phyloP scores from a whole-genome alignment of 2,797 vertebrate genomes.

The Microhierax caerulescens region DNA sequence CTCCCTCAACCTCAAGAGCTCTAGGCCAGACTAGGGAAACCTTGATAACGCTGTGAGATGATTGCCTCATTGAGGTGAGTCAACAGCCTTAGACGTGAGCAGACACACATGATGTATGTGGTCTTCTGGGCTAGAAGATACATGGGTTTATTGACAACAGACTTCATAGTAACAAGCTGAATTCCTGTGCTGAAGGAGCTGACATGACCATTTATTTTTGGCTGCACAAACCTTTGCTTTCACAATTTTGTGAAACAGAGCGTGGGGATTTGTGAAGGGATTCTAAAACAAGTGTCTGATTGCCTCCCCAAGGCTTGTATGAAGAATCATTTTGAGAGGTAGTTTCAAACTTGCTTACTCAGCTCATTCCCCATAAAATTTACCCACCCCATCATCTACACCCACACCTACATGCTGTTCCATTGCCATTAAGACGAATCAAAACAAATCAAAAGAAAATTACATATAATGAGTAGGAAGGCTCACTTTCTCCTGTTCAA shows the following conservation, averaged over 20 bases:
- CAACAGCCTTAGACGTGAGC: not conserved
- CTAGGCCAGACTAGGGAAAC: not conserved
- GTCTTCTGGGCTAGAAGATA: not conserved
- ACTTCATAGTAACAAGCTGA: not conserved
- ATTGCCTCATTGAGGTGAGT: not conserved
- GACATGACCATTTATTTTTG: not conserved
- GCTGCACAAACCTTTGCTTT: not conserved
- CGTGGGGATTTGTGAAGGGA: not conserved
- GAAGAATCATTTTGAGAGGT: conserved; percentile 9
- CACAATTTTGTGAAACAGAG: not conserved
- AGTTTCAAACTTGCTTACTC: conserved; percentile 40
- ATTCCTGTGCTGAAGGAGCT: not conserved
- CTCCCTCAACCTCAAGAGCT: not conserved
- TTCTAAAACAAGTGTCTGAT: conserved; percentile 23
- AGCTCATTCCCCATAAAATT: conserved; percentile 31
- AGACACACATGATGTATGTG: not conserved
- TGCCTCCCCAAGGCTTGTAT: not conserved
- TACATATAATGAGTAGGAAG: conserved; percentile 55
- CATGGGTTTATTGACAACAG: not conserved
- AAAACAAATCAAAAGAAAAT: conserved; percentile 67
- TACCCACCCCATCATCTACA: conserved; percentile 7
- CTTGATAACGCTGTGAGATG: not conserved
- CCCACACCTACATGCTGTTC: conserved; percentile 50
- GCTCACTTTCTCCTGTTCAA: conserved; percentile 51
- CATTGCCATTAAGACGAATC: conserved; percentile 1